Base-by-base conservation (phyloP, 2,888 invertebrate genomes). In the Helicoverpa assulta region DNA sequence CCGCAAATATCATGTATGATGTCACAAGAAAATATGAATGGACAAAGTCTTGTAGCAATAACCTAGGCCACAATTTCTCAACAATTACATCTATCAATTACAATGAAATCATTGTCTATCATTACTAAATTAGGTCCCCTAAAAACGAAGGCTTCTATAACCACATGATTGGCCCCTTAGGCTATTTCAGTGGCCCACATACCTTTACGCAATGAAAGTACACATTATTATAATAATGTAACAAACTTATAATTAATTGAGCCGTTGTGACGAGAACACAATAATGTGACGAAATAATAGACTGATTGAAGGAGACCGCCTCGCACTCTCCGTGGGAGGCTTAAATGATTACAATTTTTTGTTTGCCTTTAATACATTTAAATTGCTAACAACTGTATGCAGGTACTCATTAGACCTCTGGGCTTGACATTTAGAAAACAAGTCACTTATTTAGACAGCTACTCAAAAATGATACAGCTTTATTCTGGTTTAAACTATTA, bases 121-220 rank as follows among this genome's bases (percentile, higher is more conserved):
- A 72, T 53, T 40, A 77, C 16, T 52, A 51, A 72, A 77, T 67
- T 37, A 54, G 50, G 55, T 65, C 61, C 47, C 56, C 21, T 53
- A 55, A 67, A 78, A 55, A 47, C 43, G 52, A 60, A 53, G n/a
- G 26, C 51, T 56, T 60, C 60, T 63, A 68, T 67, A 70, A 51
- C 47, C 52, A 52, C 64, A 57, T 58, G 66, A 68, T 57, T 69
- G 56, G 51, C 51, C 67, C 80, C 79, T 47, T 18, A 54, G 70
- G 77, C 66, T 16, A 52, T 70, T 72, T 80, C 80, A 82, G 80
- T 76, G 65, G 61, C 71, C 72, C 67, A 70, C 63, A 75, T 64
- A 43, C 19, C 21, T 68, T 80, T 78, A 66, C 67, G 76, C 63
- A 79, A 80, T 58, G 5, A 50, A 65, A 71, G 59, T 70, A 72